Evolutionary conservation across 1,140 invertebrate species (phyloP).

Genomic region (Panagrolaimus sp.): DNA sequence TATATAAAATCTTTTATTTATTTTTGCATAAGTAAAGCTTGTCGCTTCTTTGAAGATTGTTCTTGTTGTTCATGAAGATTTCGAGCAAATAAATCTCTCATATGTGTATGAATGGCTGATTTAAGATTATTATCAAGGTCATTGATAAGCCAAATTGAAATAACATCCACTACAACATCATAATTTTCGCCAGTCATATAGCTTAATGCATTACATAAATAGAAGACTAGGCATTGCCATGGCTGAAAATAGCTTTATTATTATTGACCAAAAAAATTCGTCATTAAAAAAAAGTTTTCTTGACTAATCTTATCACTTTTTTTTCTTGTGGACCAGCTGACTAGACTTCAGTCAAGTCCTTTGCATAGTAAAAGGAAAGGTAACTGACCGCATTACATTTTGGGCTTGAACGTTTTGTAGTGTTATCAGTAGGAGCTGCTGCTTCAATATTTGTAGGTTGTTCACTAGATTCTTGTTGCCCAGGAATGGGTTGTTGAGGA

Average conservation of each 20-base stretch:
- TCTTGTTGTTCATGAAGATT: slow-evolving; percentile 27
- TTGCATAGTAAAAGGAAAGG: background rate
- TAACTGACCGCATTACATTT: background rate
- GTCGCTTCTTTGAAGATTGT: slow-evolving; percentile 7
- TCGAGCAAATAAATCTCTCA: slow-evolving; percentile 26
- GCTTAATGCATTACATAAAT: slow-evolving; percentile 41
- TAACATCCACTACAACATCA: slow-evolving; percentile 35
- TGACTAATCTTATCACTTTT: no score
- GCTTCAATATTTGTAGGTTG: no score
- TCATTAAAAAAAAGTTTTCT: no score
- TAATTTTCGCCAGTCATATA: slow-evolving; percentile 44
- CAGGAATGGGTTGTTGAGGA: no score
- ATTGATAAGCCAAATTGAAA: slow-evolving; percentile 36
- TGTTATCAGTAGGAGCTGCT: no score
- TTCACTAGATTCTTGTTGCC: no score
- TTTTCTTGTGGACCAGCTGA: no score
- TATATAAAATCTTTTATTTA: no score
- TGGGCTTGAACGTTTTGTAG: no score
- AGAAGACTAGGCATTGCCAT: slow-evolving; percentile 45
- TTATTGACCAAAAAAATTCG: background rate
- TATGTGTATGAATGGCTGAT: slow-evolving; percentile 25
- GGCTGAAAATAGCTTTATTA: slow-evolving; percentile 19
- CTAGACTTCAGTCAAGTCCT: background rate
- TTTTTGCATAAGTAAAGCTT: no score
- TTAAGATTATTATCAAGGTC: slow-evolving; percentile 40